These are phyloP conservation scores for Mastigias papua DNA, from an alignment of 30 jellyfish, hydroid and myxozoan species.

Conservation along the genomic window DNA sequence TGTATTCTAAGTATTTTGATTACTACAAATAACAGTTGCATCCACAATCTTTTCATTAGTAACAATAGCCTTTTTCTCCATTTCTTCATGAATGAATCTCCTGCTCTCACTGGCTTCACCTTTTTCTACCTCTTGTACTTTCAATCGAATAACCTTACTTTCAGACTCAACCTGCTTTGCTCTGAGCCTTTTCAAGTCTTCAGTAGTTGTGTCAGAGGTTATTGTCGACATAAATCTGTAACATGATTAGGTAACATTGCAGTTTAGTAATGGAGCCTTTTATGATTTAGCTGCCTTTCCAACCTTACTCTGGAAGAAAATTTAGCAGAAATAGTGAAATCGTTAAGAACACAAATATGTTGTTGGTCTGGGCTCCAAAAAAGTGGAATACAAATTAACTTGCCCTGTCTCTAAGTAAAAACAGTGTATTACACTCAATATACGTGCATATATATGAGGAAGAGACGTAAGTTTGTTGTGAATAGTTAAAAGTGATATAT, in stretches of 20 bases:
- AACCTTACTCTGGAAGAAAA: too few species aligned
- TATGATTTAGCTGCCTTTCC: too few species aligned
- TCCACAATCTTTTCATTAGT: not conserved
- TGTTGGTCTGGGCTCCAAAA: too few species aligned
- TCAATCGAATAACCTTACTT: not conserved
- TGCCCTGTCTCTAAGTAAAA: too few species aligned
- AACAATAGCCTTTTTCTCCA: not conserved
- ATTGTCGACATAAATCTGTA: conserved; percentile 12
- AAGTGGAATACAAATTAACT: too few species aligned
- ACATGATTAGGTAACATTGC: not conserved
- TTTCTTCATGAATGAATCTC: not conserved
- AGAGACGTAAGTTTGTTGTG: too few species aligned
- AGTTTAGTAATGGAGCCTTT: not conserved
- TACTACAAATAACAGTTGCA: not conserved
- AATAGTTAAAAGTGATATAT: too few species aligned
- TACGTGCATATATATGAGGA: too few species aligned
- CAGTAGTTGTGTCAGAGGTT: conserved; percentile 6
- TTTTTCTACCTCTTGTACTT: not conserved
- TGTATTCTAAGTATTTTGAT: not conserved
- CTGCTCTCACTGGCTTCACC: not conserved
- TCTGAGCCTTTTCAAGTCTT: conserved; percentile 28
- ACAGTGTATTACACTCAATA: too few species aligned
- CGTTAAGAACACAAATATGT: too few species aligned
- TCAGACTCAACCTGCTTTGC: conserved; percentile 20
- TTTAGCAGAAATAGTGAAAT: too few species aligned